Base-by-base conservation (phyloP, 2,113 vertebrate genomes). In the Dinomys branickii region DNA sequence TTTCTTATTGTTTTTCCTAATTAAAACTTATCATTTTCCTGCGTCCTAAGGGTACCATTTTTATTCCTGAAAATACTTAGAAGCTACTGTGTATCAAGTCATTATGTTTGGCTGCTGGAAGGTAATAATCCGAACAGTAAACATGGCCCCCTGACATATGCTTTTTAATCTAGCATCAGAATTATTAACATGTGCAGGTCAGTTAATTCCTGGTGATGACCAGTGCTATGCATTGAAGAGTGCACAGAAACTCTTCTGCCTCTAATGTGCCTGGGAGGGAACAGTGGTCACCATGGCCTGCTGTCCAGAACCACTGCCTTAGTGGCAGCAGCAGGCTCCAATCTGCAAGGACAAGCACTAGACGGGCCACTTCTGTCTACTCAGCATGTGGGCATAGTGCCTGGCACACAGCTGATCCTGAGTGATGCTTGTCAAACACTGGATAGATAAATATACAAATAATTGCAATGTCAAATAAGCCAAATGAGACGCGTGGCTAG, bases 1-100 rank as follows among this genome's bases (percentile, higher is more conserved):
- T 96, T 97, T 98, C 88, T 96, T 94, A 87, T 65, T 92, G 82
- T 26, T 95, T 97, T 97, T 96, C 54, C 96, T 98, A 95, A 98
- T 97, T 97, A 96, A 98, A 96, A 96, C 94, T 95, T 97, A 96
- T 77, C 82, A 61, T 44, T 98, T 95, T 84, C 59, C 59, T 95
- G 61, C 7, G 95, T 97, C 94, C 92, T 87, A 73, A 54, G 90
- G 85, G 80, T 71, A 30, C 17, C 85, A 96, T 94, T 95, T 96
- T 97, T 96, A 95, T 92, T 94, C 26, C 85, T 94, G 56, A 83
- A 94, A 77, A 94, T 92, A 92, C 91, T 93, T 95, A 96, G 88
- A 59, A 88, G 56, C 26, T 84, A 71, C 47, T 35, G 16, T 59
- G 52, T 71, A 88, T 89, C 81, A 92, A 82, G 71, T 90, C 30